A percentile compares a stretch with the other conserved stretches of the same genome.
These are phyloP conservation scores for Chloropsis cyanopogon DNA, from an alignment of 2,113 vertebrate species.

Conservation along the genomic window DNA sequence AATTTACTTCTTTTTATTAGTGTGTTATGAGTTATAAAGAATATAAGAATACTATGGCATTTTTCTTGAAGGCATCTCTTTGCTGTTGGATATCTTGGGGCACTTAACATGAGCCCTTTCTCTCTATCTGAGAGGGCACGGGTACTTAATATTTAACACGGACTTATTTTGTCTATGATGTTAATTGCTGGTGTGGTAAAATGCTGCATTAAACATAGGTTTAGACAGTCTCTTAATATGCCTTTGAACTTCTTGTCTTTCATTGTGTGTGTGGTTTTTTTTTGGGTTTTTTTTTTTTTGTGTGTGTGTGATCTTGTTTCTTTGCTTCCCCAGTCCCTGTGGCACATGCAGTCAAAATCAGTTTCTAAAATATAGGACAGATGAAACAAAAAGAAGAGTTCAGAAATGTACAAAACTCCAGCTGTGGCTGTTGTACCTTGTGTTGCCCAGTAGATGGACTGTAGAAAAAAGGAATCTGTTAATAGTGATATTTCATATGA, in stretches of 20 bases:
- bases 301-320: background rate
- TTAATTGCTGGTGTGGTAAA: background rate
- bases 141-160: slow-evolving; percentile 3
- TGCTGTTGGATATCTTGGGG: background rate
- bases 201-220: background rate
- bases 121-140: background rate
- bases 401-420: background rate
- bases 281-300: background rate
- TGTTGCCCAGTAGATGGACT: background rate
- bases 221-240: background rate
- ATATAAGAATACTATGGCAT: background rate
- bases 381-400: background rate
- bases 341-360: background rate
- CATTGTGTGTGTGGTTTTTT: background rate
- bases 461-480: background rate
- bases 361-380: background rate
- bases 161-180: background rate
- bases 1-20: background rate
- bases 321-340: background rate
- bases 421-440: background rate
- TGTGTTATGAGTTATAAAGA: background rate
- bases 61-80: background rate
- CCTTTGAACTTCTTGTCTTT: background rate
- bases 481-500: background rate
- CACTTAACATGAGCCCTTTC: background rate